Evolutionary conservation across 2,113 vertebrate species (phyloP), one percentile per base, ranked within the genome.

Genomic region (Scartelaos histophorus): DNA sequence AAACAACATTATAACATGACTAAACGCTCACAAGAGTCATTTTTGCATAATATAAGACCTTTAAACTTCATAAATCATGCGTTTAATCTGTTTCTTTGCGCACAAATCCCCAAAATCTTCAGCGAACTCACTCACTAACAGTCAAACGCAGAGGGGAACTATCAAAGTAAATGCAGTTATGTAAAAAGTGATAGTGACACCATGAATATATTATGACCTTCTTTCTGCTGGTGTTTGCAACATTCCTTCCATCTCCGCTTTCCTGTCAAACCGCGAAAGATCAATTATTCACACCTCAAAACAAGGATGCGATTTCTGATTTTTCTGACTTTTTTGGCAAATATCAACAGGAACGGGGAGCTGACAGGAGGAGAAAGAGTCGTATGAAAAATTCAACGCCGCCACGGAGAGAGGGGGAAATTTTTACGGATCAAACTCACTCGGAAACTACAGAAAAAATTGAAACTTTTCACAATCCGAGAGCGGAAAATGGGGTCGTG

Each of bases 381-480:
- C 9, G 24, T 66, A 78, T 86, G 58, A 87, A 89, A 89, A 74
- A 88, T 89, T 88, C 60, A 87, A 65, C 73, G n/a, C 46, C 73
- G 67, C 75, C 73, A 87, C 79, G 61, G 75, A 85, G 72, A 57
- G 68, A 76, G 22, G 54, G 78, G 49, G 70, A 49, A 70, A 77
- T 84, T 76, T 76, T 67, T 22, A 1, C n/a, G 80, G 82, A 85
- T 88, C 84, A 87, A 58, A 78, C 85, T 83, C 71, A 70, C 60
- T 53, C 15, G 0, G 1, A 76, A 64, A 61, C 67, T 21, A 12
- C 71, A 53, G 29, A 65, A 73, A 77, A 58, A 58, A 58, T 25
- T 1, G 1, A 5, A 25, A 25, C 56, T 25, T 25, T 58, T 24
- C 15, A 60, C 58, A 61, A 74, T 66, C 68, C 81, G 25, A 68